phyloP scores from a whole-genome alignment of 1,140 invertebrate genomes.

The Zeugodacus cucurbitae region DNA sequence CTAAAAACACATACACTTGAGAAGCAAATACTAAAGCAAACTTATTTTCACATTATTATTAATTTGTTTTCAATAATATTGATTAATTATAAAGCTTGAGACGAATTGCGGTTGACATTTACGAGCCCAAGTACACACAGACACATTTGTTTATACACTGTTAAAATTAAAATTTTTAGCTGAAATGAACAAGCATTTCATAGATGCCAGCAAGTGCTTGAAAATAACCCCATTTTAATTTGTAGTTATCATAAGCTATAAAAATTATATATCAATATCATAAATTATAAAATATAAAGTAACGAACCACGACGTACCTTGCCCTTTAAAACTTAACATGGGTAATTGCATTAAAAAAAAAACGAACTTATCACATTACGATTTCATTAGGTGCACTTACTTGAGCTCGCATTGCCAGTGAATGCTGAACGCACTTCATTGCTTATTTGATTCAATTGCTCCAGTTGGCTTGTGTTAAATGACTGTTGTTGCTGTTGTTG shows the following conservation, averaged over 20 bases:
- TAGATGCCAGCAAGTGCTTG: no score
- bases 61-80: neutral
- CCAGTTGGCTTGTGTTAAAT: constrained; percentile 60
- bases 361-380: neutral
- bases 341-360: neutral
- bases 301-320: no score
- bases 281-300: no score
- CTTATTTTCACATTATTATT: neutral
- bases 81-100: neutral
- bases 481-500: constrained; percentile 45
- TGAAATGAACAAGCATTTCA: no score
- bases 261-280: no score
- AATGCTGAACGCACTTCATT: constrained; percentile 62
- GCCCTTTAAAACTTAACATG: neutral
- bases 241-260: no score
- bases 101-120: neutral
- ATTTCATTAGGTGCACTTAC: constrained; percentile 52
- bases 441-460: constrained; percentile 61
- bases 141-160: no score
- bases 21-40: no score
- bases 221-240: no score
- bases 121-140: no score
- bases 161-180: no score
- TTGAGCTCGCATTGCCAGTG: constrained; percentile 61
- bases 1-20: no score